Percentiles rank a stretch among this genome's conserved stretches.
Evolutionary conservation across 2,888 invertebrate species (phyloP).

Genomic region (Aphodius sticticus): DNA sequence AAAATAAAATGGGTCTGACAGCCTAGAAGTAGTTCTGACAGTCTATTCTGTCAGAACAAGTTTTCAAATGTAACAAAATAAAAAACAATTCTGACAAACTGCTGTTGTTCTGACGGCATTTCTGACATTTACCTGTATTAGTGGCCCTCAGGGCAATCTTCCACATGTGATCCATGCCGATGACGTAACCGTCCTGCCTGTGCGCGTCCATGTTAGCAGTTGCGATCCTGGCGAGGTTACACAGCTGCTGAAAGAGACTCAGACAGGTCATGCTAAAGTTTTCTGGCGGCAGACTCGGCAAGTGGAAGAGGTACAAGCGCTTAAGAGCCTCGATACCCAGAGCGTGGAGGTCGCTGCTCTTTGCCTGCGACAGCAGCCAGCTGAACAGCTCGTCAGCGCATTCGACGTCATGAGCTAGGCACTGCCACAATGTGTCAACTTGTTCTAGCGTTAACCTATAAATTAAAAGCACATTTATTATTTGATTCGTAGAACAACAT

Average conservation of each 20-base stretch:
- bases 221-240: slow-evolving; percentile 84
- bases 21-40: not conserved
- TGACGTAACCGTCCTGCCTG: slow-evolving; percentile 65
- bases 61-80: not conserved
- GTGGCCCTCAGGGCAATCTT: slow-evolving; percentile 90
- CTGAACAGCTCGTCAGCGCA: slow-evolving; percentile 93
- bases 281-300: slow-evolving; percentile 88
- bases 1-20: not conserved
- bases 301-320: slow-evolving; percentile 86
- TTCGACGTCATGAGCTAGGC: slow-evolving; percentile 83
- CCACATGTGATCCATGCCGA: slow-evolving; percentile 95
- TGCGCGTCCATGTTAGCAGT: slow-evolving; percentile 70
- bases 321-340: slow-evolving; percentile 86
- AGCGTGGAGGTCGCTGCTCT: slow-evolving; percentile 92
- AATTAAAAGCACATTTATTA: slow-evolving; percentile 23
- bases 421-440: slow-evolving; percentile 91
- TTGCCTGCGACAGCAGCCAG: slow-evolving; percentile 92
- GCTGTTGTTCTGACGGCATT: not conserved
- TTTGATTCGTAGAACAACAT: too few relatives aligned
- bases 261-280: slow-evolving; percentile 91
- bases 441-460: slow-evolving; percentile 82
- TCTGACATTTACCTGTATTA: slow-evolving; percentile 70
- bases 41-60: not conserved
- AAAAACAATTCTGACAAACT: not conserved
- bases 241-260: slow-evolving; percentile 89